Evolutionary conservation across 1,140 invertebrate species (phyloP).

Genomic region (Lepidurus couesii): DNA sequence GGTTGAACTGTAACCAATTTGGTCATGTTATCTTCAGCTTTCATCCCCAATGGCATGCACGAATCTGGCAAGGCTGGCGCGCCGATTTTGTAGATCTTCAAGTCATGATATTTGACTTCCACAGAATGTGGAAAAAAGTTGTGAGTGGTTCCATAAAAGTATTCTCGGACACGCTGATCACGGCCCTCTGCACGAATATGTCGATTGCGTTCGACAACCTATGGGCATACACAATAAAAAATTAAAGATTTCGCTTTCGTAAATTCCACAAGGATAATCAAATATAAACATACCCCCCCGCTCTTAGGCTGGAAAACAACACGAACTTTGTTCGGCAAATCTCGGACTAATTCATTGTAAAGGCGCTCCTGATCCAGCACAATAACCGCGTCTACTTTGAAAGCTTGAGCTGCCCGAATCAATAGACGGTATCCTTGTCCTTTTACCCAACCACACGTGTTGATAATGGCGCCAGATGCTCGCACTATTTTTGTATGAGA

Average conservation of each 20-base stretch:
- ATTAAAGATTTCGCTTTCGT: not conserved
- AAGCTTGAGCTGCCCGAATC: conserved; percentile 80
- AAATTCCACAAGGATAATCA: not conserved
- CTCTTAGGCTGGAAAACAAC: conserved; percentile 92
- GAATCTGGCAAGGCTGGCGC: conserved; percentile 86
- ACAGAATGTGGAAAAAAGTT: conserved; percentile 88
- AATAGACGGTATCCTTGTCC: conserved; percentile 76
- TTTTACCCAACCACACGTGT: conserved; percentile 97
- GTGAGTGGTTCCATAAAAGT: conserved; percentile 80
- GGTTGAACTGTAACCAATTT: conserved; percentile 79
- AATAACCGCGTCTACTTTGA: conserved; percentile 91
- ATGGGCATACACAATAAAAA: conserved; percentile 32
- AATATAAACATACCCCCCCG: conserved; percentile 69
- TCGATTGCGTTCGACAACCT: conserved; percentile 79
- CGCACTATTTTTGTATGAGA: conserved; percentile 52
- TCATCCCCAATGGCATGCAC: conserved; percentile 93
- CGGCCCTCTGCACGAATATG: conserved; percentile 63
- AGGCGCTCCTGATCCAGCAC: conserved; percentile 94
- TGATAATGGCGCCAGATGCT: conserved; percentile 91
- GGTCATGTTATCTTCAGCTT: conserved; percentile 75
- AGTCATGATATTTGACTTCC: conserved; percentile 78
- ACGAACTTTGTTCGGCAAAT: conserved; percentile 88
- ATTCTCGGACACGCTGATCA: conserved; percentile 79
- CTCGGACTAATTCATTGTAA: conserved; percentile 87
- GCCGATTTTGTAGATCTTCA: conserved; percentile 89